Percentiles rank a stretch among this genome's conserved stretches.
Evolutionary conservation across 2,113 vertebrate genomes (phyloP).

Genomic region (Ranitomeya imitator): DNA sequence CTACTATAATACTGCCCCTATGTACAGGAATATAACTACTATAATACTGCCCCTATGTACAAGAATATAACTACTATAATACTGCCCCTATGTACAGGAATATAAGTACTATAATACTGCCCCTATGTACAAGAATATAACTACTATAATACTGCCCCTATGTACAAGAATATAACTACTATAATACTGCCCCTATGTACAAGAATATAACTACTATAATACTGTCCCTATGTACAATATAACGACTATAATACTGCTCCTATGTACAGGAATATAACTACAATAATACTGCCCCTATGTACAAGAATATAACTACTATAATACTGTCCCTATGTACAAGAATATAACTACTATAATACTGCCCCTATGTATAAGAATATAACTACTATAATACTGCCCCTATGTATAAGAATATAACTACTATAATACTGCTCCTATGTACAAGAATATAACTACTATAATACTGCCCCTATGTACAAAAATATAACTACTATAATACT

Average conservation of each 20-base stretch:
- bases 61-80: not conserved
- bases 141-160: not conserved
- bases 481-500: slow-evolving; percentile 10
- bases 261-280: not conserved
- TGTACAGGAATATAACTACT: not conserved
- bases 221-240: not conserved
- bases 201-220: not conserved
- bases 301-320: not conserved
- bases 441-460: too few relatives aligned
- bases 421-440: too few relatives aligned
- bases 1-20: not conserved
- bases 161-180: not conserved
- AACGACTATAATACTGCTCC: not conserved
- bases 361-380: too few relatives aligned
- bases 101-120: slow-evolving; percentile 1
- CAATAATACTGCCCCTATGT: not conserved
- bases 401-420: too few relatives aligned
- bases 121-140: not conserved
- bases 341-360: not conserved
- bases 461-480: not conserved
- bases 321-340: not conserved
- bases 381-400: too few relatives aligned
- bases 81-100: not conserved
- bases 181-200: not conserved
- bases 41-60: not conserved